Percentiles rank a stretch among this genome's conserved stretches.
Evolutionary conservation across 2,113 vertebrate genomes (phyloP).

Genomic region (Boleophthalmus pectinirostris): DNA sequence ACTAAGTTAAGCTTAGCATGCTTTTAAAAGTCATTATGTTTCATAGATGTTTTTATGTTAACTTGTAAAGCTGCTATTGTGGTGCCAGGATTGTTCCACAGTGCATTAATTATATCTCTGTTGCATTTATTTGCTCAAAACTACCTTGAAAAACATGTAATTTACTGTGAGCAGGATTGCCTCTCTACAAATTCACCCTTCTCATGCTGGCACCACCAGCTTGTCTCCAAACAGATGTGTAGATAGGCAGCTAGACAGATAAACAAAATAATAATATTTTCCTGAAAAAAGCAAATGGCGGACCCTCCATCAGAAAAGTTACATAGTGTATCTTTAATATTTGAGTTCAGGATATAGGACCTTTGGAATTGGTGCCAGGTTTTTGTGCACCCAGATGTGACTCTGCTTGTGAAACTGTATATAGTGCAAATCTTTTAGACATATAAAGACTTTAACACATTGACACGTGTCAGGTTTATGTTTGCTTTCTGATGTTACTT

Average conservation of each 20-base stretch:
- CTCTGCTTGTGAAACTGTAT: constrained; percentile 9
- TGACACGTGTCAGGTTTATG: background rate
- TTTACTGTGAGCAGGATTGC: too few species aligned
- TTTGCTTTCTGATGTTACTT: background rate
- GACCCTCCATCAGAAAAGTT: too few species aligned
- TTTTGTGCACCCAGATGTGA: background rate
- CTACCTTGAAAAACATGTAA: too few species aligned
- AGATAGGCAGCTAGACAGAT: too few species aligned
- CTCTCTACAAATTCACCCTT: too few species aligned
- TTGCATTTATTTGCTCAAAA: too few species aligned
- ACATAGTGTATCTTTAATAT: background rate
- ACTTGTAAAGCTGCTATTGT: background rate
- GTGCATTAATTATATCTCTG: too few species aligned
- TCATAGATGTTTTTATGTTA: background rate
- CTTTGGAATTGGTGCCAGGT: background rate
- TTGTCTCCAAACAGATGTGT: too few species aligned
- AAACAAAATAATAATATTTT: too few species aligned
- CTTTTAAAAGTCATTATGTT: background rate
- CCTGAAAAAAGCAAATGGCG: too few species aligned
- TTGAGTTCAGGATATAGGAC: background rate
- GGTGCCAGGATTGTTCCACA: background rate
- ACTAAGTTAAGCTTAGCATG: background rate
- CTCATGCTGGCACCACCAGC: too few species aligned
- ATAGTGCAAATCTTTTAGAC: constrained; percentile 22
- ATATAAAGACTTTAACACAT: background rate